A percentile compares a stretch with the other conserved stretches of the same genome.
These are phyloP conservation scores for Campylorhamphus procurvoides DNA, from an alignment of 2,113 vertebrate species.

Conservation along the genomic window DNA sequence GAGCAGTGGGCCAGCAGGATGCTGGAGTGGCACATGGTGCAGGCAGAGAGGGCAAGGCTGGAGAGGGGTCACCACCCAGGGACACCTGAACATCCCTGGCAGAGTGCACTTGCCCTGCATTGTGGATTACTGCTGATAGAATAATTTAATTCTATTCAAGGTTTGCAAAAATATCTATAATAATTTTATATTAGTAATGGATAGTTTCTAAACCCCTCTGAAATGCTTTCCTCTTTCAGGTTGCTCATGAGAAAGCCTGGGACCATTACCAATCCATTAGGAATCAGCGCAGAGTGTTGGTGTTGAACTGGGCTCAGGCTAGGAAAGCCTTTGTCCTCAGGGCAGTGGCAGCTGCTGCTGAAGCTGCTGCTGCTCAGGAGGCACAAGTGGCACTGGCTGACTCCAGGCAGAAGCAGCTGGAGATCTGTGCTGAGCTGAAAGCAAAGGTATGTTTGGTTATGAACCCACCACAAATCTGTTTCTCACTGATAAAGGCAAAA, in stretches of 20 bases:
- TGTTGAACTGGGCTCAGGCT: slow-evolving; percentile 77
- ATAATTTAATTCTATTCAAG: background rate
- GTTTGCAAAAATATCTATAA: background rate
- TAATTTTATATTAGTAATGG: background rate
- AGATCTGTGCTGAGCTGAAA: slow-evolving; percentile 84
- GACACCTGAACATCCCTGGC: rapidly evolving
- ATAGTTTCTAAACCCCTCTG: background rate
- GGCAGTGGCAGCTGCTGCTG: slow-evolving; percentile 74
- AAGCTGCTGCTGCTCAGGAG: slow-evolving; percentile 80
- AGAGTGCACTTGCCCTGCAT: background rate
- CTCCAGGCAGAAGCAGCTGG: slow-evolving; percentile 81
- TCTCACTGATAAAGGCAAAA: background rate
- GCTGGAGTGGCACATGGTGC: background rate
- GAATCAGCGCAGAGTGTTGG: slow-evolving; percentile 71
- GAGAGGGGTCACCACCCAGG: background rate
- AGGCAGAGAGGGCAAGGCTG: background rate
- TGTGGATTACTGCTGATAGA: background rate
- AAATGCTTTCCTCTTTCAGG: slow-evolving; percentile 67
- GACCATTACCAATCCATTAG: slow-evolving; percentile 72
- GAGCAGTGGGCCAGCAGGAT: background rate
- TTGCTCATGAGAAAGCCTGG: slow-evolving; percentile 79
- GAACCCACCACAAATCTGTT: background rate
- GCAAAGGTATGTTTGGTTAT: slow-evolving; percentile 79
- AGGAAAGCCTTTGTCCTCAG: slow-evolving; percentile 77
- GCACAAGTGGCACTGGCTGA: slow-evolving; percentile 72